Evolutionary conservation across 2,888 invertebrate species (phyloP), one percentile per base, ranked within the genome.

Genomic region (Drosophila silvestris): DNA sequence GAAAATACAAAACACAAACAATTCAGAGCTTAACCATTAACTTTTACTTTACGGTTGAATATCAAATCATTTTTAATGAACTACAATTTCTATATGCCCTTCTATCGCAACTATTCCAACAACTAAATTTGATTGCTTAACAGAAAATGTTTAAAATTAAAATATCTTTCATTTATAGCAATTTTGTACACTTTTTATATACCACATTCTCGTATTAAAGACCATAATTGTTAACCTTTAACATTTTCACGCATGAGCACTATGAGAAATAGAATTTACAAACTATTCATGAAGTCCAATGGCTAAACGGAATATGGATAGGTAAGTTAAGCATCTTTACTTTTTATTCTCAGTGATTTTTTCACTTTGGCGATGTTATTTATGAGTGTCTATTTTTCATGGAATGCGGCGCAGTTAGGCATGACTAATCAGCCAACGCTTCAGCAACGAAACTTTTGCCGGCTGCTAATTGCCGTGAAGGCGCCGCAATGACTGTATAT

Each of bases 381-480:
- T 82, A 86, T 89, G 85, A 70, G 70, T 62, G 79, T 77, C 88
- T 85, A 86, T 86, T 85, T 87, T 77, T 89, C 81, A 83, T 76
- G 73, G 75, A 71, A 74, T 62, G 76, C 67, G 59, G 70, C 65
- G 72, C 89, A 74, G 82, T 76, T 79, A 85, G 83, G 85, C 81
- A 71, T 89, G 81, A 82, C 85, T 89, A 89, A 86, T 86, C 89
- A 86, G 85, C 57, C 63, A 52, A 65, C 39, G 68, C 53, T 62
- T 59, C 60, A 65, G 72, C 68, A 81, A 72, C 71, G 70, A 81
- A 77, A 69, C 70, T 81, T 77, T 70, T 67, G 79, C 86, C 69
- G 78, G 72, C 66, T 79, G 85, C 90, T 89, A 86, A 86, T 86
- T 86, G 85, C 85, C 85, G 75, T 86, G 90, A 86, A 86, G 89